Base-by-base conservation (phyloP, 2,888 invertebrate genomes). In the Aelia acuminata region DNA sequence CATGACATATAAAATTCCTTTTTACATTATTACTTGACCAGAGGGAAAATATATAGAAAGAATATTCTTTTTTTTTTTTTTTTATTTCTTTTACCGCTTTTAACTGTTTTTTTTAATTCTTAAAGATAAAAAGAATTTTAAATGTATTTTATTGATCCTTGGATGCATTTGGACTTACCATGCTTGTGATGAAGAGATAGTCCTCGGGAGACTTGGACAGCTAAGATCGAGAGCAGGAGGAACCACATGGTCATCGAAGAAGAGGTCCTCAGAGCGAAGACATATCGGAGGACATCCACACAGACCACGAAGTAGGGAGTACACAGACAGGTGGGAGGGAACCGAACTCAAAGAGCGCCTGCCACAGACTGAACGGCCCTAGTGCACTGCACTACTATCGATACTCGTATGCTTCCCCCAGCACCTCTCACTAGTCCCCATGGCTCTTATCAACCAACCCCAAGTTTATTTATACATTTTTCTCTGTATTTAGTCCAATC, bases 241-340 rank as follows among this genome's bases (percentile, higher is more conserved):
- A 47, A 43, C 43, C 80, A 80, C 80, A 80, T 80, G 22, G 22
- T 80, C 22, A n/a, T 47, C 43, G 75, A 11, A 43, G 43, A 80
- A n/a, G 31, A 22, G 5, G 47, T 39, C n/a, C 80, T 80, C 80
- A 80, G n/a, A 80, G 22, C 43, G 80, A 80, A 47, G 80, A n/a
- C 80, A 80, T 80, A 80, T n/a, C 80, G 80, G 43, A 47, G 11
- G 80, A 80, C 80, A 80, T 31, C 43, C 80, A 75, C 75, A 75
- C 39, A 75, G 39, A 22, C 20, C 39, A 75, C 75, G 75, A 75
- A 75, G 75, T 3, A 35, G 22, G 75, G 39, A 80, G 43, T 43
- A 43, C 43, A 47, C 43, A 20, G 43, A 18, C 0, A 5, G 39
- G 15, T 20, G 10, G 2, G 10, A n/a, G 2, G 10, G 43, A 43